Conservation (phyloP, 2,113 vertebrate species). For the Seriola rivoliana region DNA sequence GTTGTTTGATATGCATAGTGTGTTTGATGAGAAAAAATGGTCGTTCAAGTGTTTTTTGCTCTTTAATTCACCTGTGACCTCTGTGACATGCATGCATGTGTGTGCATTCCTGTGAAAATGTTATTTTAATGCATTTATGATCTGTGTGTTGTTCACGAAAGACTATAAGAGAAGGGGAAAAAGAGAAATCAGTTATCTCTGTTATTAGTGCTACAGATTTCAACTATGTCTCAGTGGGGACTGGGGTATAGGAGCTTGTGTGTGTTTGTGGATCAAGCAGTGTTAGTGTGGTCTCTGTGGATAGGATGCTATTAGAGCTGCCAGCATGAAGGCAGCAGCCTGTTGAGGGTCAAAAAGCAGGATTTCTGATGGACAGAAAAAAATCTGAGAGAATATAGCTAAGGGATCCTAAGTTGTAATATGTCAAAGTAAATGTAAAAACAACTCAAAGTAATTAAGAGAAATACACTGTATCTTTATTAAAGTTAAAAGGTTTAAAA, state of each 20-base stretch:
- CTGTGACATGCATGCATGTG: slow-evolving; percentile 23
- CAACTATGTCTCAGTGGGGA: slow-evolving; percentile 43
- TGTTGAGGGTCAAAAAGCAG: slow-evolving; percentile 50
- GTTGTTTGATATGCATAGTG: slow-evolving; percentile 36
- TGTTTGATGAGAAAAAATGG: slow-evolving; percentile 2
- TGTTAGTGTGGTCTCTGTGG: slow-evolving; percentile 58
- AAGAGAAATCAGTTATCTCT: slow-evolving; percentile 43
- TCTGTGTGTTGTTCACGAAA: slow-evolving; percentile 39
- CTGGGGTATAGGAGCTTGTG: slow-evolving; percentile 18
- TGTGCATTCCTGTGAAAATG: slow-evolving; percentile 24
- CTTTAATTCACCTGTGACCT: slow-evolving; percentile 29
- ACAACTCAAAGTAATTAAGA: not conserved
- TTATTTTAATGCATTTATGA: slow-evolving; percentile 31
- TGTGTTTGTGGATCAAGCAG: slow-evolving; percentile 17
- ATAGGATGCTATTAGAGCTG: slow-evolving; percentile 67
- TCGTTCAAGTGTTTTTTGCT: not conserved
- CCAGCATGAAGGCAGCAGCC: slow-evolving; percentile 65
- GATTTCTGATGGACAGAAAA: slow-evolving; percentile 33
- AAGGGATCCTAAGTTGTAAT: slow-evolving; percentile 11
- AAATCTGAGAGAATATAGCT: not conserved
- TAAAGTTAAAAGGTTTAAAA: too few relatives aligned
- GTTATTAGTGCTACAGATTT: slow-evolving; percentile 57
- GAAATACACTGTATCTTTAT: not conserved
- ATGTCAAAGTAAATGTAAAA: slow-evolving; percentile 45
- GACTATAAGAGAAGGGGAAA: not conserved